Conservation (phyloP, 2,888 invertebrate genomes). For the Sinohyriopsis cumingii region DNA sequence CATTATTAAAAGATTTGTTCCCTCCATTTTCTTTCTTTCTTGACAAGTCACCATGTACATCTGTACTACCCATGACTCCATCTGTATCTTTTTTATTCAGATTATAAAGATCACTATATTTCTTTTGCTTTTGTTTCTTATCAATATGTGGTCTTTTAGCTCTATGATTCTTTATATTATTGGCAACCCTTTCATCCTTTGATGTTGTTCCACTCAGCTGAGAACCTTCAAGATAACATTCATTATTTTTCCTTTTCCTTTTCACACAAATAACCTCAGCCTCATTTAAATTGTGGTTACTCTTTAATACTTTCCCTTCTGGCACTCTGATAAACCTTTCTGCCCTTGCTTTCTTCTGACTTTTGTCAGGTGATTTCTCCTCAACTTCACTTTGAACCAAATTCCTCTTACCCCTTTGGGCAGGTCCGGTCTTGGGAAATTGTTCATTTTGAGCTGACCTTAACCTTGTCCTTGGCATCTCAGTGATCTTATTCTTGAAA, state of each 20-base stretch:
- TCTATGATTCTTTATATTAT: too few species aligned
- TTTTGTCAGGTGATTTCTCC: too few species aligned
- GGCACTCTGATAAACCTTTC: neutral
- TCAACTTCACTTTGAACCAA: too few species aligned
- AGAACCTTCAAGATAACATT: neutral
- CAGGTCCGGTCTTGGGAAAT: too few species aligned
- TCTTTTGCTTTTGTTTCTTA: neutral
- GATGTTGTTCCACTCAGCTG: neutral
- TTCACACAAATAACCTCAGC: neutral
- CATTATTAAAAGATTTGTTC: neutral
- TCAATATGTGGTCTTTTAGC: neutral
- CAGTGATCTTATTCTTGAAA: too few species aligned
- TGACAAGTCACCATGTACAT: too few species aligned
- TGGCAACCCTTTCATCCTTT: neutral
- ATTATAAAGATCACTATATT: neutral
- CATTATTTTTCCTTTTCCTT: neutral
- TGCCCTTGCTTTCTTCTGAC: neutral
- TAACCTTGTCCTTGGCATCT: too few species aligned
- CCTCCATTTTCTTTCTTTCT: conserved; percentile 1
- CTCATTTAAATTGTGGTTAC: neutral
- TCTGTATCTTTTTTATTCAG: too few species aligned
- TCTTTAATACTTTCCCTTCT: neutral
- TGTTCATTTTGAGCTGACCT: too few species aligned
- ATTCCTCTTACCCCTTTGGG: too few species aligned
- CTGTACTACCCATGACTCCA: too few species aligned